Evolutionary conservation across 2,888 invertebrate genomes (phyloP), one percentile per base, ranked within the genome.

Genomic region (Tinea pellionella): DNA sequence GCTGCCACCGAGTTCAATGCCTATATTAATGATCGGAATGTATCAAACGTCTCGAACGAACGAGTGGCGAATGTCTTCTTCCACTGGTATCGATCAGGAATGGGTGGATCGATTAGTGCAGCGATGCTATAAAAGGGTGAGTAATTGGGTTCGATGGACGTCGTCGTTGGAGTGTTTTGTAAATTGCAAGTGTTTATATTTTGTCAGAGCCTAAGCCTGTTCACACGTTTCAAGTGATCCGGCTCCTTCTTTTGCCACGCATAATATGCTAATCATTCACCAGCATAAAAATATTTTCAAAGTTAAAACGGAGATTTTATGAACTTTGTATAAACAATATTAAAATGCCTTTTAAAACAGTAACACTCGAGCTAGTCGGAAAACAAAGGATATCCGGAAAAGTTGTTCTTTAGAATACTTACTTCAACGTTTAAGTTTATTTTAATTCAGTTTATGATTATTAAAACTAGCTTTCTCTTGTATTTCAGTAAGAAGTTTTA

Each of bases 11-110:
- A 30, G 32, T 32, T 57, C 57, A 57, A 57, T 57, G 57, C 57
- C 57, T 57, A 57, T 57, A 57, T 57, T 57, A 57, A 57, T 57
- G 57, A 57, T 57, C 32, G 57, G 57, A 57, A 57, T 57, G 57
- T 57, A 57, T 57, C 57, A 57, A 32, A 30, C 32, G 30, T 55
- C 55, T 55, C 6, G 15, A 32, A 24, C 15, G 32, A 32, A 32
- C n/a, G 57, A 57, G 57, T 57, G 57, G 57, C 57, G 32, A 57
- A 57, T 57, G 57, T 57, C 57, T 57, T 57, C 57, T 57, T 57
- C 29, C 24, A 55, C 15, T 15, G 32, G 57, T 32, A 32, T 57
- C 57, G 57, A 57, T 57, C 57, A 57, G 32, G 11, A 29, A 57
- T 29, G 55, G 29, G 19, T n/a, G 55, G 55, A 55, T 55, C 24